These are phyloP conservation scores for Brachirus orientalis DNA, from an alignment of 2,113 vertebrate species.

Conservation along the genomic window DNA sequence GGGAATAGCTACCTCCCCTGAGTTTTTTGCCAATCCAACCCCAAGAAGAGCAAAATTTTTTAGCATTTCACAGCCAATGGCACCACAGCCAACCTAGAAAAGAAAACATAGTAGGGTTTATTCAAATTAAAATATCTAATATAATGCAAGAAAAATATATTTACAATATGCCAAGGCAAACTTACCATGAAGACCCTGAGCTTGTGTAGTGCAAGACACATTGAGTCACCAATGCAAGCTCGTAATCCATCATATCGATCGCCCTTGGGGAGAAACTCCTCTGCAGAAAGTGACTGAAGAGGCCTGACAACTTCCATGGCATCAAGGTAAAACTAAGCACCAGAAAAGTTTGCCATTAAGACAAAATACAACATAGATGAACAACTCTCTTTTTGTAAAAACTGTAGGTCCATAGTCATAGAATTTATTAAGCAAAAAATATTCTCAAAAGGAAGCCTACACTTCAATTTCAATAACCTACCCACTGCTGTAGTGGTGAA, in stretches of 20 bases:
- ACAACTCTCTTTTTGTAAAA: neutral
- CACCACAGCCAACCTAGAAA: constrained; percentile 93
- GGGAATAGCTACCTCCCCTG: constrained; percentile 73
- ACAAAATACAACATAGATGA: neutral
- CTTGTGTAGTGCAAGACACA: constrained; percentile 90
- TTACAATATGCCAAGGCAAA: constrained; percentile 38
- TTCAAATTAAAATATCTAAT: neutral
- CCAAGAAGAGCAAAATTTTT: constrained; percentile 98
- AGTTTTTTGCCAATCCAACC: constrained; percentile 84
- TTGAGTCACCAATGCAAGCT: constrained; percentile 90
- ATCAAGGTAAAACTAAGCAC: constrained; percentile 91
- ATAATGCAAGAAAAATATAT: neutral
- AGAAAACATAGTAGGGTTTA: neutral
- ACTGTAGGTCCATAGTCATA: too few relatives aligned
- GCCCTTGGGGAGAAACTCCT: constrained; percentile 92
- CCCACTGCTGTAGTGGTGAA: constrained; percentile 97
- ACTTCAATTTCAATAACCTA: constrained; percentile 69
- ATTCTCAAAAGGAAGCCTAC: neutral
- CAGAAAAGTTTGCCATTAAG: neutral
- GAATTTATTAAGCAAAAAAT: neutral
- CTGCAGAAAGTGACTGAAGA: constrained; percentile 82
- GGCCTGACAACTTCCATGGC: constrained; percentile 86
- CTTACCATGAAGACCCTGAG: constrained; percentile 95
- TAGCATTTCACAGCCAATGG: constrained; percentile 99
- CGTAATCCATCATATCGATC: constrained; percentile 94